Conservation (phyloP, 2,113 vertebrate species). For the Equus przewalskii region DNA sequence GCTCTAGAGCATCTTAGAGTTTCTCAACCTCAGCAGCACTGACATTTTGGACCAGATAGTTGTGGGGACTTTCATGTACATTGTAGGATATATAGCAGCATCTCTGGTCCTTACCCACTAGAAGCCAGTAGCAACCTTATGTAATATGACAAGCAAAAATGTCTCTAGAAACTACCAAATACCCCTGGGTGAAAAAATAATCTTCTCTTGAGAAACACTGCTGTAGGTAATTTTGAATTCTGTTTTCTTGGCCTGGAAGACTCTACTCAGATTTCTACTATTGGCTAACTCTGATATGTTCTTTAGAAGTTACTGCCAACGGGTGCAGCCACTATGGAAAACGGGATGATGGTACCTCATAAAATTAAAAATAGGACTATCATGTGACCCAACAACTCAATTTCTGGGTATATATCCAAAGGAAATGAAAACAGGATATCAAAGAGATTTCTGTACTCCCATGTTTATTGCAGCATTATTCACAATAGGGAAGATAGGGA, state of each 20-base stretch:
- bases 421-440: neutral
- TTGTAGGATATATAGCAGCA: rapidly evolving
- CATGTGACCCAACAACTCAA: neutral
- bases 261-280: neutral
- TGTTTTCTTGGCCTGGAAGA: neutral
- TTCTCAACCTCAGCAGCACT: neutral
- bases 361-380: neutral
- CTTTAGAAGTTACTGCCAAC: neutral
- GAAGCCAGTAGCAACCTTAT: rapidly evolving
- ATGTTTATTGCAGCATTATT: neutral
- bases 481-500: neutral
- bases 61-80: rapidly evolving
- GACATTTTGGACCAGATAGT: neutral
- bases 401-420: neutral
- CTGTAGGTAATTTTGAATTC: neutral
- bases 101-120: neutral
- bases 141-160: neutral
- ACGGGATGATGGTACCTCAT: neutral
- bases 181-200: neutral
- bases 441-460: neutral
- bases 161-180: neutral
- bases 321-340: neutral
- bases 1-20: neutral
- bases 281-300: neutral
- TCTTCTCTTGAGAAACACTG: neutral